phyloP scores from a whole-genome alignment of 2,888 invertebrate genomes.

The Neuroscelio doddi region DNA sequence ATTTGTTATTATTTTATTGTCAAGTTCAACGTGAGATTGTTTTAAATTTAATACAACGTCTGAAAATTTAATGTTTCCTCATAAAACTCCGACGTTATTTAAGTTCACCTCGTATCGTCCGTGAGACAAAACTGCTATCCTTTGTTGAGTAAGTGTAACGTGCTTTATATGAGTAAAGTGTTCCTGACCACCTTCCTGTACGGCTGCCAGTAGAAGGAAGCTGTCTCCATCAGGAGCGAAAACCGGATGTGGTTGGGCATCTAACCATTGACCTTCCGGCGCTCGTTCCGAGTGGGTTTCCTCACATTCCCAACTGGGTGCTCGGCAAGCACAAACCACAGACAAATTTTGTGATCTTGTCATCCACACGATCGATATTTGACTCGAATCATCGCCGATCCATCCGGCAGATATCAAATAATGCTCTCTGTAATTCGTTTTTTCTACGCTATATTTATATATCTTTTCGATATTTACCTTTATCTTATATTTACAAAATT shows the following conservation, averaged over 20 bases:
- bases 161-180: conserved; percentile 92
- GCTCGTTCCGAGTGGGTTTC: conserved; percentile 90
- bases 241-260: conserved; percentile 87
- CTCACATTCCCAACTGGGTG: conserved; percentile 87
- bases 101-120: conserved; percentile 85
- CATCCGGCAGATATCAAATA: conserved; percentile 94
- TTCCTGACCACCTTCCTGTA: conserved; percentile 88
- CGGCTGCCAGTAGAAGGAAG: conserved; percentile 85
- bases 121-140: conserved; percentile 89
- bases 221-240: conserved; percentile 89
- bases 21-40: too few relatives aligned
- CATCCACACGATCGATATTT: conserved; percentile 93
- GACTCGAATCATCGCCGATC: conserved; percentile 85
- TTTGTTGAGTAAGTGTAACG: conserved; percentile 85
- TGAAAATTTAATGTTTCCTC: too few relatives aligned
- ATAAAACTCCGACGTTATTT: not conserved
- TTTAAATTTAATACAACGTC: too few relatives aligned
- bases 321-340: conserved; percentile 88
- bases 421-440: conserved; percentile 81
- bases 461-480: too few relatives aligned
- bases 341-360: conserved; percentile 94
- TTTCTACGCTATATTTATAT: too few relatives aligned
- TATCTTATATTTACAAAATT: too few relatives aligned
- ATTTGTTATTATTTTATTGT: too few relatives aligned
- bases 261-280: conserved; percentile 88